Base-by-base conservation (phyloP, 2,797 vertebrate species). In the Sorex maritimensis region DNA sequence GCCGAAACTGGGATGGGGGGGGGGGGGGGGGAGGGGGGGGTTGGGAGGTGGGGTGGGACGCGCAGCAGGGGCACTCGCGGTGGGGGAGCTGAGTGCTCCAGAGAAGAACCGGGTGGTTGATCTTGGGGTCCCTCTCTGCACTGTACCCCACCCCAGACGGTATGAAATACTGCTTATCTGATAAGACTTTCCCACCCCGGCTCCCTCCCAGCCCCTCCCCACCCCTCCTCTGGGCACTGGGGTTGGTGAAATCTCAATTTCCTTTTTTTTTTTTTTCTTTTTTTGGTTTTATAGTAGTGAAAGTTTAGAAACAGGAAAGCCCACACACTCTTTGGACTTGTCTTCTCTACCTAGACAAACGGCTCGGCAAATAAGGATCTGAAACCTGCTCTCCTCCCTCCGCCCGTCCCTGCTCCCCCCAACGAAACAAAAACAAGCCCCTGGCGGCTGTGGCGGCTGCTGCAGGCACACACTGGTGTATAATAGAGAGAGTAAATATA, bases 391-490 rank as follows among this genome's bases (percentile, higher is more conserved):
- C 96, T 98, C 98, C 97, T 97, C 98, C 97, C 98, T 97, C 97
- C 90, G 97, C 98, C 98, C 98, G 91, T 97, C 98, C 98, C 97
- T 93, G 96, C 96, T 98, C 98, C 98, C 98, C 98, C 97, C 97
- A 96, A 98, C 97, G 96, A 98, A 98, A 98, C 98, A 97, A 98
- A 98, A 98, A 98, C 97, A 97, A 98, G 98, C 98, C 98, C 98
- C 98, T 98, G 98, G 98, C 98, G 98, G 98, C 98, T 98, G 98
- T 98, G 98, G 98, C 98, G 98, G 98, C 98, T 98, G 98, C 98
- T 99, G 99, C 99, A 99, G 99, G 99, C 99, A 99, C 99, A 99
- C 99, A 99, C 99, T 99, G 99, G 99, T 99, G 99, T 98, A 98
- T 98, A 98, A 99, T 99, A 98, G 98, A 98, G 98, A 98, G 98